Conservation (phyloP, 2,888 invertebrate genomes). For the Pandemis heparana region DNA sequence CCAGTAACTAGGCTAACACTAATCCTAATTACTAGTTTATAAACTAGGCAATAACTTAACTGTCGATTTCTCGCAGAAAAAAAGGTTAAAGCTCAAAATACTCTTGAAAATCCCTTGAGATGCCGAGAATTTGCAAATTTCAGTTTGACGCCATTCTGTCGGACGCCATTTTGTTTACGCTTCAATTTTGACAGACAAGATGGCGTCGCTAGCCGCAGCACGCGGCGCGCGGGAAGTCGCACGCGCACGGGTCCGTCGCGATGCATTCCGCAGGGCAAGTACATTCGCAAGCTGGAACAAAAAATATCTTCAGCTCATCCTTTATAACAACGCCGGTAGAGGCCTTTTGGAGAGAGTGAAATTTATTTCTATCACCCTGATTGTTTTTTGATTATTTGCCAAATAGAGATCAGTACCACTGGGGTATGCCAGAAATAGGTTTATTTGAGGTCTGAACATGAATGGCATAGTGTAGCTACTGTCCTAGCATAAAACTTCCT, state of each 20-base stretch:
- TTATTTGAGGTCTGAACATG: too few species aligned
- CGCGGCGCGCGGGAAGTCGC: constrained; percentile 73
- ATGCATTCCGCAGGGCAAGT: constrained; percentile 75
- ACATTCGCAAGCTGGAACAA: constrained; percentile 73
- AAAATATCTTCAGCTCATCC: too few species aligned
- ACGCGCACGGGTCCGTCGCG: constrained; percentile 76
- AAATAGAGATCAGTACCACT: too few species aligned
- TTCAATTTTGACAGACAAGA: constrained; percentile 65
- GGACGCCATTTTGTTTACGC: constrained; percentile 43
- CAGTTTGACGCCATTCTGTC: background rate
- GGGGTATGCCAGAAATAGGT: too few species aligned
- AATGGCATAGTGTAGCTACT: too few species aligned
- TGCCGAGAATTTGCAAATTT: background rate
- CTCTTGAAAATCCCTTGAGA: background rate
- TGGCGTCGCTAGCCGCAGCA: constrained; percentile 64
- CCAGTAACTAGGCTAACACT: constrained; percentile 37
- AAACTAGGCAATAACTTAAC: constrained; percentile 31
- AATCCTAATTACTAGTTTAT: constrained; percentile 34
- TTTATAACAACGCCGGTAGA: too few species aligned
- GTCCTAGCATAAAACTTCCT: too few species aligned
- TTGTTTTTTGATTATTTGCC: too few species aligned
- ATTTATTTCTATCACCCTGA: too few species aligned
- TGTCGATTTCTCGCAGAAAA: constrained; percentile 13
- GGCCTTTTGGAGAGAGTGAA: too few species aligned
- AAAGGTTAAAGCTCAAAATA: background rate